Evolutionary conservation across 2,888 invertebrate species (phyloP).

Genomic region (Plebejus melissa): DNA sequence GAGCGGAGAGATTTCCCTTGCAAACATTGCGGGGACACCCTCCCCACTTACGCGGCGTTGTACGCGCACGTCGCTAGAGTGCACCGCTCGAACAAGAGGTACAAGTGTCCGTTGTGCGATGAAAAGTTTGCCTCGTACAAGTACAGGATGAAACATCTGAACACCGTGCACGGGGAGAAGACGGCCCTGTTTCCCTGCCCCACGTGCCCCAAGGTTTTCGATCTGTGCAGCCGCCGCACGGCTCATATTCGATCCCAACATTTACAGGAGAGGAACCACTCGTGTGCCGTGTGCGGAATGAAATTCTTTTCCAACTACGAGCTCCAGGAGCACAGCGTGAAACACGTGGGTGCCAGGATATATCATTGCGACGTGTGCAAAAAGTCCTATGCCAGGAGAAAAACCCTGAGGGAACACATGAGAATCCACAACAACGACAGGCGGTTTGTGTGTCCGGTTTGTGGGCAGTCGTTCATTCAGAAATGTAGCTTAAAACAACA

Average conservation of each 20-base stretch:
- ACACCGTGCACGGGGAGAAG: conserved; percentile 61
- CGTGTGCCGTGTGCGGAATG: conserved; percentile 73
- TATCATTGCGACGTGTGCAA: conserved; percentile 76
- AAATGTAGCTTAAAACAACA: conserved; percentile 70
- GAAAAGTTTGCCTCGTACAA: conserved; percentile 70
- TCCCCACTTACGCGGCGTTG: conserved; percentile 56
- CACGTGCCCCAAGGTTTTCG: conserved; percentile 64
- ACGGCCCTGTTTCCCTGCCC: conserved; percentile 65
- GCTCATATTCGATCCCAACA: conserved; percentile 67
- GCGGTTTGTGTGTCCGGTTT: conserved; percentile 61
- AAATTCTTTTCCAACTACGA: conserved; percentile 78
- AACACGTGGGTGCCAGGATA: conserved; percentile 75
- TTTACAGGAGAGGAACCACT: conserved; percentile 67
- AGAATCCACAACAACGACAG: conserved; percentile 69
- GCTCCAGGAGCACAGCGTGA: conserved; percentile 75
- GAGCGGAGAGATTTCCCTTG: conserved; percentile 62
- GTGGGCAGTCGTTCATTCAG: conserved; percentile 67
- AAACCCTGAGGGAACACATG: conserved; percentile 71
- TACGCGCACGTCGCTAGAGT: conserved; percentile 63
- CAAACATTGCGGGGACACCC: conserved; percentile 58
- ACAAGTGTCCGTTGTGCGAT: conserved; percentile 70
- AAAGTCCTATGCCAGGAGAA: conserved; percentile 67
- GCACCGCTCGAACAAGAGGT: conserved; percentile 62
- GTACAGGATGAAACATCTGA: conserved; percentile 63
- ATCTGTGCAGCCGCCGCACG: conserved; percentile 63